phyloP scores from a whole-genome alignment of 2,797 vertebrate genomes.

The Chiropotes sagulatus region DNA sequence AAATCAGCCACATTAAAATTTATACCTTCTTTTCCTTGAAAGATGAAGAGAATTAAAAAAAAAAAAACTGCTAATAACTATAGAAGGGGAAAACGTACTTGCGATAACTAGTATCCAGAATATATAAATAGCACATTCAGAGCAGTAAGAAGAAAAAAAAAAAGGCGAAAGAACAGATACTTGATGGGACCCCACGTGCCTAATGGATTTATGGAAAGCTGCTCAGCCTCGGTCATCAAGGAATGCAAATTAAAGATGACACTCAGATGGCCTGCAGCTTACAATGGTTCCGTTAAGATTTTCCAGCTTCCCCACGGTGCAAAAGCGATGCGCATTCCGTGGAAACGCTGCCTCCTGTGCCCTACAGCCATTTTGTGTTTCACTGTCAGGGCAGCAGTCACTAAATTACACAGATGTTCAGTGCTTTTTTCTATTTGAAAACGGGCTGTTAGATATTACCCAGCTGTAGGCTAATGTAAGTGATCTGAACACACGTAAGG shows the following conservation, averaged over 20 bases:
- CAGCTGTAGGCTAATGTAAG: background rate
- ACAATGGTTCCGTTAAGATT: background rate
- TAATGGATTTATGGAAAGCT: rapidly evolving
- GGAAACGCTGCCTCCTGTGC: background rate
- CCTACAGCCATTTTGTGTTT: background rate
- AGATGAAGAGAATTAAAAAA: background rate
- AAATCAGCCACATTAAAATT: background rate
- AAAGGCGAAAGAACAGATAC: too few relatives aligned
- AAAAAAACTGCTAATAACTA: background rate
- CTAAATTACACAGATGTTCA: background rate
- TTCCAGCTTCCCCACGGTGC: background rate
- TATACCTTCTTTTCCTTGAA: background rate
- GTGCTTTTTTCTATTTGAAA: background rate
- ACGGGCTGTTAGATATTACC: background rate
- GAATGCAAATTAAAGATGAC: background rate
- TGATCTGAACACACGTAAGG: background rate
- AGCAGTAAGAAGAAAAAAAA: background rate
- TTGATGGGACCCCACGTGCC: rapidly evolving
- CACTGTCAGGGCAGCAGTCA: background rate
- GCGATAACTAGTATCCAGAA: background rate
- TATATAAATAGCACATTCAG: background rate
- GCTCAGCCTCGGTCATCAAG: background rate
- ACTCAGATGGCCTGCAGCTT: too few relatives aligned
- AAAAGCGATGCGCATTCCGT: background rate
- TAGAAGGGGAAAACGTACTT: background rate